These are phyloP conservation scores for Melinaea marsaeus DNA, from an alignment of 2,888 invertebrate species.

Conservation along the genomic window DNA sequence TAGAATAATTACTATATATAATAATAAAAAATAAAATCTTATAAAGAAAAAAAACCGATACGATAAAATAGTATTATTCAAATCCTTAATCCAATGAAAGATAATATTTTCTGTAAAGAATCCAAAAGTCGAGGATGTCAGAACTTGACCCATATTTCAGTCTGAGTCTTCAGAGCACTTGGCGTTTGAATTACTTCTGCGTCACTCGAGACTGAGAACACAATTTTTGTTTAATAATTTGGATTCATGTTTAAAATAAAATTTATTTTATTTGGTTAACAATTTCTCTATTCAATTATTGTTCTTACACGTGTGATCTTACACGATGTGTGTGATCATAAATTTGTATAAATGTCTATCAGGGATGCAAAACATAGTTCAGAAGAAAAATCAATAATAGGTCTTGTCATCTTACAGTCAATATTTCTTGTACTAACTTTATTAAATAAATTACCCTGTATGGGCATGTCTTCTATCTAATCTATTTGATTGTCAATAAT, in stretches of 20 bases:
- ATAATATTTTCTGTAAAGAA: slow-evolving; percentile 14
- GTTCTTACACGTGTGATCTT: no score
- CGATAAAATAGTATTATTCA: background rate
- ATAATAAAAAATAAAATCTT: no score
- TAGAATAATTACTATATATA: background rate
- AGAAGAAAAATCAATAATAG: no score
- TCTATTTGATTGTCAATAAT: no score
- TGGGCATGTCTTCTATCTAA: no score
- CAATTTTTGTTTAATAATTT: slow-evolving; percentile 22
- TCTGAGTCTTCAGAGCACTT: slow-evolving; percentile 30
- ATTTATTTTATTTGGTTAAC: background rate
- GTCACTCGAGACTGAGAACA: slow-evolving; percentile 27
- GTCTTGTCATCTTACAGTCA: no score
- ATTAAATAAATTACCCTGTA: no score
- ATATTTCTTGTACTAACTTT: no score
- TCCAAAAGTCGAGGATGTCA: slow-evolving; percentile 18
- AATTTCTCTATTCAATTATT: no score
- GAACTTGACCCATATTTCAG: slow-evolving; percentile 32
- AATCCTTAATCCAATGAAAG: background rate
- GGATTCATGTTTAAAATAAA: slow-evolving; percentile 2
- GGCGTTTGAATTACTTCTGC: slow-evolving; percentile 29
- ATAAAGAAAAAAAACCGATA: background rate
- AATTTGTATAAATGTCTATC: no score
- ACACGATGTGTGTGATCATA: no score
- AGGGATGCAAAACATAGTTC: no score